Evolutionary conservation across 2,113 vertebrate genomes (phyloP).

Genomic region (Nematolebias whitei): DNA sequence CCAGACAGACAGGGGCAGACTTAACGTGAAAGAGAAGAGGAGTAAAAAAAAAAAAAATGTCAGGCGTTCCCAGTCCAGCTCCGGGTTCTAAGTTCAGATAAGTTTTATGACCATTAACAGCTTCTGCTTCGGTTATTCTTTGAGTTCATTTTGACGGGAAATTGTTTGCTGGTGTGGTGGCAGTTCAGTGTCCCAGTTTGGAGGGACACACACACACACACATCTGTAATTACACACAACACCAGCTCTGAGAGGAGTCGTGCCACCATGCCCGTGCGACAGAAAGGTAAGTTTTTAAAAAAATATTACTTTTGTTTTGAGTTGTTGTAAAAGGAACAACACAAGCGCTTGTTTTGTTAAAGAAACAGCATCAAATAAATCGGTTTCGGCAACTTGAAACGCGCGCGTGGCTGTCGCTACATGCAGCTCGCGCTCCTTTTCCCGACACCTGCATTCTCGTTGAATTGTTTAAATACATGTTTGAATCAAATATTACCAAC

Average conservation of each 20-base stretch:
- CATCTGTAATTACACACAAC: constrained; percentile 57
- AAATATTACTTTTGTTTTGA: background rate
- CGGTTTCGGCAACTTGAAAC: background rate
- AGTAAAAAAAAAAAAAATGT: background rate
- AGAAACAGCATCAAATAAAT: background rate
- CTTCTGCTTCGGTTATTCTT: background rate
- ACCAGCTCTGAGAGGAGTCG: constrained; percentile 13
- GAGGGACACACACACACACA: constrained; percentile 48
- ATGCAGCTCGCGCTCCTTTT: background rate
- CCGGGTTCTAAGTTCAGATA: constrained; percentile 50
- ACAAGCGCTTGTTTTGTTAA: background rate
- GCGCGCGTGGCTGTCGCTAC: background rate
- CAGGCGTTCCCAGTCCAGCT: background rate
- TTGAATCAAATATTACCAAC: background rate
- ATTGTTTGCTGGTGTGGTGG: constrained; percentile 3
- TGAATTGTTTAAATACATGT: background rate
- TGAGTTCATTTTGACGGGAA: background rate
- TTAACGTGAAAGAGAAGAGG: constrained; percentile 17
- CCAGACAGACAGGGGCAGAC: background rate
- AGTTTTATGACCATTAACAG: constrained; percentile 18
- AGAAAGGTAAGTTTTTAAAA: constrained; percentile 77
- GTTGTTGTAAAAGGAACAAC: too few species aligned
- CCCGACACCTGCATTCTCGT: background rate
- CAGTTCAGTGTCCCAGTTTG: constrained; percentile 40
- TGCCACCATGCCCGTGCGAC: constrained; percentile 69